Conservation (phyloP, 2,797 vertebrate species). For the Fratercula arctica region DNA sequence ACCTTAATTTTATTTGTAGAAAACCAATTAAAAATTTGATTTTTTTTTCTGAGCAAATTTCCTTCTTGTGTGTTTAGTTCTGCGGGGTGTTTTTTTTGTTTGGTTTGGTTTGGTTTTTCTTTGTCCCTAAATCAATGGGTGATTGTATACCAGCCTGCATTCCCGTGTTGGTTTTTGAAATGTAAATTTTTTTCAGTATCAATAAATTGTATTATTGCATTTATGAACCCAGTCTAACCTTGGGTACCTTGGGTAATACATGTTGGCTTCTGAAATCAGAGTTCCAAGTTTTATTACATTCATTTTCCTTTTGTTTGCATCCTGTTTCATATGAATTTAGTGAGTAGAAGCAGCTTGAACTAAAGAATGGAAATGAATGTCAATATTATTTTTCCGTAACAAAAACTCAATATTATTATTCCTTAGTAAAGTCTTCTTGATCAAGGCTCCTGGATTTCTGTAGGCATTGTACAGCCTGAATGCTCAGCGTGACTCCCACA, state of each 20-base stretch:
- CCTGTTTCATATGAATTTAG: not conserved
- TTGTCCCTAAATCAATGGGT: not conserved
- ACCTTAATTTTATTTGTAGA: not conserved
- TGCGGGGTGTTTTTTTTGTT: not conserved
- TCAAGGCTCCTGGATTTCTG: not conserved
- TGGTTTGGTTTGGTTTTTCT: not conserved
- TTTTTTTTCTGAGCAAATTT: not conserved
- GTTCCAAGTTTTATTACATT: not conserved
- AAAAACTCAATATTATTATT: not conserved
- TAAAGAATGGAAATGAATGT: not conserved
- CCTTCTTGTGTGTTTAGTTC: not conserved
- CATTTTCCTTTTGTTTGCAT: not conserved
- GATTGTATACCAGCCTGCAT: not conserved
- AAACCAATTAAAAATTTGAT: not conserved
- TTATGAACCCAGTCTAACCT: not conserved
- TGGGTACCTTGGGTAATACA: not conserved
- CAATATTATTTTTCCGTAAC: not conserved
- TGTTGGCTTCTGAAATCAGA: not conserved
- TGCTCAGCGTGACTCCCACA: not conserved
- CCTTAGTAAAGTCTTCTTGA: not conserved
- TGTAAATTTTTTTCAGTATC: not conserved
- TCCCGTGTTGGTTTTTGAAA: not conserved
- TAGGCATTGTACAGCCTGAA: not conserved
- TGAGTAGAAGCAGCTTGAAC: not conserved
- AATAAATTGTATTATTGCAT: not conserved